phyloP scores from a whole-genome alignment of 2,113 vertebrate genomes.

The Pachycephala philippinensis region DNA sequence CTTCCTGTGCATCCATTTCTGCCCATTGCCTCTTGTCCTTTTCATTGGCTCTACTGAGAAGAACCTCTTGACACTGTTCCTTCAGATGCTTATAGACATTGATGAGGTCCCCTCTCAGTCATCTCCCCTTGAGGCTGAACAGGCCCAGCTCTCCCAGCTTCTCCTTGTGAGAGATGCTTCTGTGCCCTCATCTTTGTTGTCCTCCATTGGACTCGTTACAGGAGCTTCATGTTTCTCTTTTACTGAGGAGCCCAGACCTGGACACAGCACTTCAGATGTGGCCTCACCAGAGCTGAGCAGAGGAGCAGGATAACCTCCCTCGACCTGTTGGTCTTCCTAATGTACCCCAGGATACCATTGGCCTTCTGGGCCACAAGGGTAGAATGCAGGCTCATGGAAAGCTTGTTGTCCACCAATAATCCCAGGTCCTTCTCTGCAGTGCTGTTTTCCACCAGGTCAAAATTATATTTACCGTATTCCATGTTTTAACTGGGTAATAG shows the following conservation, averaged over 20 bases:
- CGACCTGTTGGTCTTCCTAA: neutral
- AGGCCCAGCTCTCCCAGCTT: too few relatives aligned
- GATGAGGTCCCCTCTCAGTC: too few relatives aligned
- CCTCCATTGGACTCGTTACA: neutral
- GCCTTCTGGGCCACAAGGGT: neutral
- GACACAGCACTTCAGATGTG: neutral
- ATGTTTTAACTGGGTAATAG: neutral
- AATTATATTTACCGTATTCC: neutral
- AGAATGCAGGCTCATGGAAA: neutral
- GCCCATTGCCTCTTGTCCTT: too few relatives aligned
- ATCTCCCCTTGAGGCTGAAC: neutral
- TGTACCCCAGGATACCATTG: accelerated
- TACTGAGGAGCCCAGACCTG: neutral
- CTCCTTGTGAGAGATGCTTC: neutral
- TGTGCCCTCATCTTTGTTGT: neutral
- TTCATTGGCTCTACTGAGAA: neutral
- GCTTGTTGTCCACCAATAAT: neutral
- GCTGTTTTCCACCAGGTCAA: neutral
- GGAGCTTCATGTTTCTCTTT: accelerated
- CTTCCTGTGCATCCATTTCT: neutral
- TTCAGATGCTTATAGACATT: accelerated
- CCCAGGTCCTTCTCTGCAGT: neutral
- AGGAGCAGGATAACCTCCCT: neutral
- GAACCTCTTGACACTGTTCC: neutral
- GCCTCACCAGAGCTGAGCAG: neutral